Evolutionary conservation across 2,888 invertebrate species (phyloP).

Genomic region (Callyntrura guangdongensis): DNA sequence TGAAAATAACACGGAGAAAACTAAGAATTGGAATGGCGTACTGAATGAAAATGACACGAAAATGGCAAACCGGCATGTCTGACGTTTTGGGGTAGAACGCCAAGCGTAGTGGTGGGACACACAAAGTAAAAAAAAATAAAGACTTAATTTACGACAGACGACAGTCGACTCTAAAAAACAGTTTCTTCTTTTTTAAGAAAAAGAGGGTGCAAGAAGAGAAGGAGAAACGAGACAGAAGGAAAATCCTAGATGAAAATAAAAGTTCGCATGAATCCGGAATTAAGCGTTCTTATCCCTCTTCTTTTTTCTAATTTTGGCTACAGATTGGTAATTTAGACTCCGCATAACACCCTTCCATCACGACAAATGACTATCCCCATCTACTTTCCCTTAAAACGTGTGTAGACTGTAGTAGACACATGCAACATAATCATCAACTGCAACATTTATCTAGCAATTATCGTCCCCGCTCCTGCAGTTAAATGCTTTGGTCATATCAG

Average conservation of each 20-base stretch:
- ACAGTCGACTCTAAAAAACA: not conserved
- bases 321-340: constrained; percentile 17
- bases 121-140: constrained; percentile 41
- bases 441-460: not conserved
- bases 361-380: not conserved
- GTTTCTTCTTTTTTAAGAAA: not conserved
- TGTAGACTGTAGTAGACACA: too few relatives aligned
- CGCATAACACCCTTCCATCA: constrained; percentile 7
- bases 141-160: constrained; percentile 43
- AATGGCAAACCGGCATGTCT: constrained; percentile 20
- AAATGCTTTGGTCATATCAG: too few relatives aligned
- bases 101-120: not conserved
- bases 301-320: constrained; percentile 26
- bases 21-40: constrained; percentile 20
- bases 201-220: not conserved
- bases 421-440: not conserved
- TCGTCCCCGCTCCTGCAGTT: too few relatives aligned
- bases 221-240: not conserved
- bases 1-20: constrained; percentile 27
- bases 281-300: not conserved
- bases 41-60: constrained; percentile 53
- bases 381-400: too few relatives aligned
- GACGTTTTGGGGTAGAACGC: not conserved
- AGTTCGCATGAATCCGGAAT: constrained; percentile 30
- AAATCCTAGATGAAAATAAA: constrained; percentile 6